Evolutionary conservation across 2,888 invertebrate species (phyloP), one percentile per base, ranked within the genome.

Genomic region (Mactromeris polynyma): DNA sequence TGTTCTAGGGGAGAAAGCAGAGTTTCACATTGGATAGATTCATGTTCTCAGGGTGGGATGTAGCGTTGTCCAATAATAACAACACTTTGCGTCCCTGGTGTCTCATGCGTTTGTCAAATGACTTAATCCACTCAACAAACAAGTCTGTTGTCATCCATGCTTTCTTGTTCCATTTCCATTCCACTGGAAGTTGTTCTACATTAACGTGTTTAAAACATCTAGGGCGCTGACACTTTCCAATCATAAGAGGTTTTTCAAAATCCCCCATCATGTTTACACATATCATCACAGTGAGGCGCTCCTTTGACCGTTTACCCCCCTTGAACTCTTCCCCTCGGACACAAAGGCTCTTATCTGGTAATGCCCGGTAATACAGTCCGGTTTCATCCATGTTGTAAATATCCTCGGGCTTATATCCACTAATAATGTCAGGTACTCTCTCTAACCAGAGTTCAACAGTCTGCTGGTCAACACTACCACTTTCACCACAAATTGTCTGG

Each of bases 401-500:
- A n/a, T n/a, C 42, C 31, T 46, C 78, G 87, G 36, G 33, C 89
- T 78, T n/a, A 86, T 42, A 42, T 42, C 14, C 42, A 9, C 14
- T 42, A 6, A 42, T 14, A 42, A 42, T 42, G 6, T 83, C 81
- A 31, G 88, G 88, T 2, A 64, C 7, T 46, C 79, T 83, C 4
- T 46, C 73, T 6, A 46, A 42, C 88, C 88, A 81, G 31, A 21
- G n/a, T n/a, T n/a, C n/a, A n/a, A n/a, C n/a, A n/a, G n/a, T n/a
- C n/a, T n/a, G n/a, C n/a, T n/a, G n/a, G n/a, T 58, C 38, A 11
- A 88, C 84, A 80, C 51, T 84, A 3, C 58, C 88, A 81, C 88
- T 84, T 84, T 84, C 88, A 14, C 88, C 88, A 81, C 91, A 87
- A 21, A 84, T n/a, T n/a, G n/a, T n/a, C n/a, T 36, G 19, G 69